Evolutionary conservation across 2,113 vertebrate species (phyloP).

Genomic region (Sinocyclocheilus rhinocerous): DNA sequence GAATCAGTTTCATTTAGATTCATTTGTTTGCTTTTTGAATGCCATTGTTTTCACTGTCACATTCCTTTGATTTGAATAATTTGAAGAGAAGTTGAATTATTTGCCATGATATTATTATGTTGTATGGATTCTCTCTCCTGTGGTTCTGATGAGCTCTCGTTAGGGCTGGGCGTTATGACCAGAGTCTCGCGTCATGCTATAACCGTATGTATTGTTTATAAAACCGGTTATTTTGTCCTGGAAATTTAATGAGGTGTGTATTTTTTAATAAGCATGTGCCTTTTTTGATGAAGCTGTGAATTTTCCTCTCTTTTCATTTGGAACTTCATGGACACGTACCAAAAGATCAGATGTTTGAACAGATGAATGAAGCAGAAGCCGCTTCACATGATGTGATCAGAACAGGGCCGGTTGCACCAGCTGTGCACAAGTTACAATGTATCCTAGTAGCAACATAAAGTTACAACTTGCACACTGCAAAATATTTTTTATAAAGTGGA

Average conservation of each 20-base stretch:
- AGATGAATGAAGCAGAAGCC: background rate
- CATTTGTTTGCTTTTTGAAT: conserved; percentile 16
- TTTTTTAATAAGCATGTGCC: too few species aligned
- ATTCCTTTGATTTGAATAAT: background rate
- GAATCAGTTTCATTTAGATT: background rate
- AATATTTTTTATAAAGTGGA: background rate
- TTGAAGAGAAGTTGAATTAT: background rate
- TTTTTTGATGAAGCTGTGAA: too few species aligned
- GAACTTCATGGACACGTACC: too few species aligned
- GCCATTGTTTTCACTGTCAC: background rate
- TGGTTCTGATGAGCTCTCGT: conserved; percentile 45
- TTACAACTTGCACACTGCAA: background rate
- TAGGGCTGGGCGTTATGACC: conserved; percentile 19
- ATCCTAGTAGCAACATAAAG: background rate
- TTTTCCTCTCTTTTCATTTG: too few species aligned
- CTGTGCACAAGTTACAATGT: background rate
- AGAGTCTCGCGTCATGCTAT: background rate
- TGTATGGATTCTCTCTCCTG: conserved; percentile 7
- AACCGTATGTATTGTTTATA: background rate
- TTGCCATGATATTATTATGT: conserved; percentile 38
- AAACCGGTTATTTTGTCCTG: background rate
- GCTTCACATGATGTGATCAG: background rate
- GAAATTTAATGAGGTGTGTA: background rate
- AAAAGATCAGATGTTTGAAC: background rate
- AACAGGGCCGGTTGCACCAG: background rate